Evolutionary conservation across 2,113 vertebrate genomes (phyloP).

Genomic region (Ophiodon elongatus): DNA sequence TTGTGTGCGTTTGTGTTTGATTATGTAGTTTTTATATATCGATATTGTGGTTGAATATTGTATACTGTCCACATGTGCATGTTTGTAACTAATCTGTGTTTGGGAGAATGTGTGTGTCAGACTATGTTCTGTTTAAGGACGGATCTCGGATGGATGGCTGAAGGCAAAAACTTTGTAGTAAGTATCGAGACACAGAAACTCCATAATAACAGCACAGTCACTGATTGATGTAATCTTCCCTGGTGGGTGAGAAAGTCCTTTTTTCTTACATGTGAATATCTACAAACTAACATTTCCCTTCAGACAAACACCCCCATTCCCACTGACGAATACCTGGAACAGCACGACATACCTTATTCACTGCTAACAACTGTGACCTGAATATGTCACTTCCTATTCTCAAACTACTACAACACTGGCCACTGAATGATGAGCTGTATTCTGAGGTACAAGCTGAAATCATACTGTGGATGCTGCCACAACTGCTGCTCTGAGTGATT

Average conservation of each 20-base stretch:
- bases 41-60: not conserved
- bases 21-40: not conserved
- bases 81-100: not conserved
- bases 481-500: constrained; percentile 53
- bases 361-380: constrained; percentile 67
- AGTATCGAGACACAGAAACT: constrained; percentile 41
- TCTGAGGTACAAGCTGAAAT: constrained; percentile 46
- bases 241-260: constrained; percentile 3
- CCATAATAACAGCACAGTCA: constrained; percentile 36
- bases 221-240: constrained; percentile 41
- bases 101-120: constrained; percentile 23
- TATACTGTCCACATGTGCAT: not conserved
- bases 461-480: constrained; percentile 25
- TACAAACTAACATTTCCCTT: constrained; percentile 43
- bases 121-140: constrained; percentile 39
- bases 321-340: constrained; percentile 47
- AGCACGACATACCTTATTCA: constrained; percentile 50
- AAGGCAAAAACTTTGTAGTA: constrained; percentile 50
- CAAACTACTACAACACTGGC: constrained; percentile 33
- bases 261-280: constrained; percentile 24
- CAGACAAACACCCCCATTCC: constrained; percentile 41
- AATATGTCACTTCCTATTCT: constrained; percentile 71
- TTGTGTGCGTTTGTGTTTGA: constrained; percentile 1
- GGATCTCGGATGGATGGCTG: constrained; percentile 40
- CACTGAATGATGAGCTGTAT: constrained; percentile 59